Evolutionary conservation across 2,888 invertebrate genomes (phyloP).

Genomic region (Ichneumoninae sp.): DNA sequence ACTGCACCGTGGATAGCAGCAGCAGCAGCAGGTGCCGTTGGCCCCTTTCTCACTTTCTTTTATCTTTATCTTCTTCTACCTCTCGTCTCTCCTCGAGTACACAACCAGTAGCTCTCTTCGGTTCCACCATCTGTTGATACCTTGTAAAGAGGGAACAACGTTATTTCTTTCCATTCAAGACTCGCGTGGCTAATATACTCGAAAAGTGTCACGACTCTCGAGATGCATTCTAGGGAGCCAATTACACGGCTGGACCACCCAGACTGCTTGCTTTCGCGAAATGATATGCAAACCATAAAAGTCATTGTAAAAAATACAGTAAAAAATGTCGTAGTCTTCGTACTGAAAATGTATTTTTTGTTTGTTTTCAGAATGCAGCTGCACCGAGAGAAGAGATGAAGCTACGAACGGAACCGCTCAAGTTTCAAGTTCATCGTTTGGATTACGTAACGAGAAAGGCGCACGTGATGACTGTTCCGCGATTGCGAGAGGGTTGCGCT

Average conservation of each 20-base stretch:
- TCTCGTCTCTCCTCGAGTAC: background rate
- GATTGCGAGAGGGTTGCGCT: background rate
- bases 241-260: background rate
- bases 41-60: slow-evolving; percentile 48
- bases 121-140: slow-evolving; percentile 1
- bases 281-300: background rate
- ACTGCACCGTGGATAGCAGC: background rate
- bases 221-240: background rate
- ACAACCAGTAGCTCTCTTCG: background rate
- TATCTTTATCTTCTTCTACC: slow-evolving; percentile 23
- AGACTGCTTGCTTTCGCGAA: background rate
- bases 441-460: background rate
- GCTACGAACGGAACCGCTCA: background rate
- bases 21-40: slow-evolving; percentile 39
- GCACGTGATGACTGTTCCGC: background rate
- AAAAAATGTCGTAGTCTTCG: background rate
- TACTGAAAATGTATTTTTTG: background rate
- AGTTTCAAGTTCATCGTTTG: slow-evolving; percentile 16
- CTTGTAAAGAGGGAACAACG: background rate
- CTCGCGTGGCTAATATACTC: slow-evolving; percentile 20
- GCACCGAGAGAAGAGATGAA: background rate
- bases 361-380: background rate
- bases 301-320: background rate
- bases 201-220: slow-evolving; percentile 35
- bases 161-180: slow-evolving; percentile 18